A percentile compares a stretch with the other conserved stretches of the same genome.
Evolutionary conservation across 2,113 vertebrate genomes (phyloP).

Genomic region (Petrocephalus microphthalmus): DNA sequence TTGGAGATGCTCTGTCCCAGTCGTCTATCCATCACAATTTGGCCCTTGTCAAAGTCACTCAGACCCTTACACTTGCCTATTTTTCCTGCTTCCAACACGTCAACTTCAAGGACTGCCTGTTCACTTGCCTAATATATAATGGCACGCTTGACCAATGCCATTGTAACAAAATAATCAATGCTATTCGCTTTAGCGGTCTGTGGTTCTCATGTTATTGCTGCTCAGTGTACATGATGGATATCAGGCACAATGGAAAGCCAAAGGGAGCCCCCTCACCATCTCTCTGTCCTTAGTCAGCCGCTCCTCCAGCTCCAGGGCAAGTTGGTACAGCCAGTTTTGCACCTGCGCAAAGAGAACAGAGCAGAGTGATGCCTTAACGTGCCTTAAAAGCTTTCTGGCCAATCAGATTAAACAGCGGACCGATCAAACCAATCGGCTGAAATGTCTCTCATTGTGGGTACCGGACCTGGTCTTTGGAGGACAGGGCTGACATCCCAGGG

Average conservation of each 20-base stretch:
- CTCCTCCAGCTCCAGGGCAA: slow-evolving; percentile 87
- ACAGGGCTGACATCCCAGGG: slow-evolving; percentile 73
- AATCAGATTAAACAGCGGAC: neutral
- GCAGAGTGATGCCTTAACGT: neutral
- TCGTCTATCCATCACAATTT: too few relatives aligned
- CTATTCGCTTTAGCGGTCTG: too few relatives aligned
- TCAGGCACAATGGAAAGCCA: neutral
- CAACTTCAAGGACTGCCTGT: too few relatives aligned
- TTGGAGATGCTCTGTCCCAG: too few relatives aligned
- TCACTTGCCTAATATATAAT: too few relatives aligned
- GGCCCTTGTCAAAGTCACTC: too few relatives aligned
- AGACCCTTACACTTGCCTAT: too few relatives aligned
- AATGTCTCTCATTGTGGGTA: neutral
- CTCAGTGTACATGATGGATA: neutral
- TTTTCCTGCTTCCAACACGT: too few relatives aligned
- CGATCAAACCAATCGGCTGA: neutral
- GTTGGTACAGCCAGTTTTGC: slow-evolving; percentile 84
- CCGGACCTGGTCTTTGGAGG: slow-evolving; percentile 73
- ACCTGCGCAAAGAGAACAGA: slow-evolving; percentile 59
- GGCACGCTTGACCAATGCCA: too few relatives aligned
- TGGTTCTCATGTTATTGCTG: too few relatives aligned
- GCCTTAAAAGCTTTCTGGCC: neutral
- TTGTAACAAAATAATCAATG: too few relatives aligned
- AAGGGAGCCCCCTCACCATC: slow-evolving; percentile 60
- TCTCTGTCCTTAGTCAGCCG: slow-evolving; percentile 82